Evolutionary conservation across 2,888 invertebrate genomes (phyloP).

Genomic region (Cetonia aurata): DNA sequence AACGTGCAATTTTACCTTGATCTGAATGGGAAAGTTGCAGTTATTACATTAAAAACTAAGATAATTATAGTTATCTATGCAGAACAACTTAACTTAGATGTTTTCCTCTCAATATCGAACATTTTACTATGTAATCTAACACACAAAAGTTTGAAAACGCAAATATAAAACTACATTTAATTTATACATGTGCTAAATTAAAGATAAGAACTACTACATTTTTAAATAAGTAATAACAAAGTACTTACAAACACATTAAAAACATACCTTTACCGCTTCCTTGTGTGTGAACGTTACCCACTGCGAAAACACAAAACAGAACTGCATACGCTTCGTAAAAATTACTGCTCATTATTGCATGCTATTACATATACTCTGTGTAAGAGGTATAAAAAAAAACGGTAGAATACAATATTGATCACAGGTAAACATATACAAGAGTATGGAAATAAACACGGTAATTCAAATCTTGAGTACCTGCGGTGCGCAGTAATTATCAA

Average conservation of each 20-base stretch:
- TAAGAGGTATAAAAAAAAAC: no score
- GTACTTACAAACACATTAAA: no score
- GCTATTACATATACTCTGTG: not conserved
- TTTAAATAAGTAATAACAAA: no score
- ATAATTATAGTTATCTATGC: constrained; percentile 19
- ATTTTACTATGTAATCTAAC: not conserved
- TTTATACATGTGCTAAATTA: not conserved
- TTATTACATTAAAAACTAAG: constrained; percentile 24
- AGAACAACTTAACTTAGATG: constrained; percentile 5
- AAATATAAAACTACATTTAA: not conserved
- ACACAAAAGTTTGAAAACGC: not conserved
- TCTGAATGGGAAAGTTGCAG: constrained; percentile 34
- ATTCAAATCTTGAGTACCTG: not conserved
- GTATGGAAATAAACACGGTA: constrained; percentile 24
- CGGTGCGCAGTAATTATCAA: constrained; percentile 14
- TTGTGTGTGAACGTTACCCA: constrained; percentile 14
- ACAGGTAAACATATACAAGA: constrained; percentile 6
- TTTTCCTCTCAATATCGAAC: no score
- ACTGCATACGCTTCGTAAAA: constrained; percentile 7
- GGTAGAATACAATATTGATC: not conserved
- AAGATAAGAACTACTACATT: no score
- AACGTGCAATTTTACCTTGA: constrained; percentile 37
- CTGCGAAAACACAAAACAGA: constrained; percentile 2
- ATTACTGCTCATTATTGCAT: constrained; percentile 13
- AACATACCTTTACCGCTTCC: constrained; percentile 31